Evolutionary conservation across 2,888 invertebrate genomes (phyloP), one percentile per base, ranked within the genome.

Genomic region (Megastigmus dorsalis): DNA sequence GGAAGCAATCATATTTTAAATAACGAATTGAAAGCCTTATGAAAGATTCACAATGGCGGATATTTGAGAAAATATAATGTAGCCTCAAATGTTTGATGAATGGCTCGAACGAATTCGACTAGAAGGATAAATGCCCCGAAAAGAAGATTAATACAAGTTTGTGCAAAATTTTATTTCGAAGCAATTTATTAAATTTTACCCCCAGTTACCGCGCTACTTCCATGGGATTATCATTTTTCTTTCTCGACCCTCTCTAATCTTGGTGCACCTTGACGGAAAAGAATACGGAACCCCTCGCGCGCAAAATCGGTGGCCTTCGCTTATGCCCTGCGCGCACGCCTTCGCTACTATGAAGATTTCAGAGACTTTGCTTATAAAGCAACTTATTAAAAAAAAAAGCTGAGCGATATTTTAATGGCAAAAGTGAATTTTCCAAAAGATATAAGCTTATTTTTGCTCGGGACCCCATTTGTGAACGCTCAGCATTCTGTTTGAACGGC

Each of bases 211-310:
- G 15, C 7, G 26, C 20, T 5, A 15, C 20, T 2, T 43, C 1
- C 15, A 43, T 20, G 43, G 43, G 38, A 59, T 59, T 43, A 59
- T 43, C 59, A 28, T 59, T 28, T 59, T 59, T 59, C 43, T 28
- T 23, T 59, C 43, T 28, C 15, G 43, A 28, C 28, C 59, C 18
- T 28, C 18, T 28, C 59, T 43, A n/a, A 41, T 59, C 18, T 9
- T 18, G 18, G n/a, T n/a, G n/a, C n/a, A n/a, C n/a, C n/a, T n/a
- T n/a, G n/a, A n/a, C n/a, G n/a, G n/a, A n/a, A n/a, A n/a, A n/a
- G n/a, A n/a, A n/a, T n/a, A n/a, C n/a, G n/a, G n/a, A n/a, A n/a
- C 54, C 28, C 15, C 6, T 57, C 23, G 1, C 4, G 38, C 13
- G 13, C 38, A 38, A 38, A 38, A 38, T 38, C n/a, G n/a, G n/a